Evolutionary conservation across 1,140 invertebrate genomes (phyloP).

Genomic region (Harpegnathos saltator): DNA sequence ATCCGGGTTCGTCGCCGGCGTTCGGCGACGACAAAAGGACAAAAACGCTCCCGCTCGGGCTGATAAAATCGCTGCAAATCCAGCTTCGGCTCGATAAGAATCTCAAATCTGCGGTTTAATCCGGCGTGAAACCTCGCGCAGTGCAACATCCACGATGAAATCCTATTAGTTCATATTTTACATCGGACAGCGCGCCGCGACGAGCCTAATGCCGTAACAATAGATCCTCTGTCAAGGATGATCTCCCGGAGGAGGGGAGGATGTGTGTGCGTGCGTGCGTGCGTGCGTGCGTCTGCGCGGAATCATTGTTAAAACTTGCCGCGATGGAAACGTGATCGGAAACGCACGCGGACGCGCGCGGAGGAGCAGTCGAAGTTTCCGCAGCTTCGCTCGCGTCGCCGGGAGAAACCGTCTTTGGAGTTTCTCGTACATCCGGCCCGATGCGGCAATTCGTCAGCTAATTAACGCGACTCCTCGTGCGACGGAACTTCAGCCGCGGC

Average conservation of each 20-base stretch:
- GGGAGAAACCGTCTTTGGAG: no score
- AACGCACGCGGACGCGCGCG: neutral
- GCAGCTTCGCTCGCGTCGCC: no score
- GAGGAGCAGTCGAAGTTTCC: no score
- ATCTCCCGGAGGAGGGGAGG: neutral
- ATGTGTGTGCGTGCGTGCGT: neutral
- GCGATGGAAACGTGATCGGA: neutral
- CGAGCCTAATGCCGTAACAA: conserved; percentile 30
- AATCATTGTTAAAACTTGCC: conserved; percentile 18
- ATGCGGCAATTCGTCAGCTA: no score
- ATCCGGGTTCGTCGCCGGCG: no score
- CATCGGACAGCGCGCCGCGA: neutral
- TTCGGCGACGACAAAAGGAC: neutral
- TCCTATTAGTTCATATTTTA: conserved; percentile 71
- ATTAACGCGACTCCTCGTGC: no score
- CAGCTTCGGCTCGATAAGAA: conserved; percentile 59
- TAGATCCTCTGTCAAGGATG: neutral
- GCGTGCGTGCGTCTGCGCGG: neutral
- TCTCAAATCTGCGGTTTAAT: conserved; percentile 72
- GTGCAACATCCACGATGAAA: conserved; percentile 61
- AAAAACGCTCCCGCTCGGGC: neutral
- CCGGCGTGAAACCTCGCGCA: conserved; percentile 73
- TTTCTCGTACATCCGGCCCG: no score
- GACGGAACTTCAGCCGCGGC: conserved; percentile 2
- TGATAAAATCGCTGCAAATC: conserved; percentile 34